Base-by-base conservation (phyloP, 2,888 invertebrate species). In the Polietes domitor region DNA sequence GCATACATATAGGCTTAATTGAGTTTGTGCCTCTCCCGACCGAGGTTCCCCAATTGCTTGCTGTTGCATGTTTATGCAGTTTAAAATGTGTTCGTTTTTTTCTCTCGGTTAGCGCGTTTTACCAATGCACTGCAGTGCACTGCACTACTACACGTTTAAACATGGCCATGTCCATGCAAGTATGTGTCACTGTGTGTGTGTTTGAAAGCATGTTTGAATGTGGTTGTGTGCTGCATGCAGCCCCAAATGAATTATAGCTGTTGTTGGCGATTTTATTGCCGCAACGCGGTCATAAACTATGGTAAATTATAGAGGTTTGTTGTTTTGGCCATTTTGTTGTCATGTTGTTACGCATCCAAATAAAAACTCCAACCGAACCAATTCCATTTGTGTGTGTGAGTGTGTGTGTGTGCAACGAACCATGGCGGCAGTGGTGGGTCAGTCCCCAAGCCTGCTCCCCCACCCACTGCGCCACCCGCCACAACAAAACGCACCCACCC, bases 231-330 rank as follows among this genome's bases (percentile, higher is more conserved):
- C 47, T 77, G 81, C 81, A 80, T 41, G 68, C 81, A 84, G 81
- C 72, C 78, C 89, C 90, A 90, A 91, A 90, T 90, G 90, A 90
- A 89, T 91, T 90, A 90, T 91, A 87, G 89, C 88, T 89, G 89
- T 90, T 90, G 90, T 90, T 90, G 90, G 89, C 89, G 89, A 90
- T 90, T 90, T 90, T 90, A 90, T 90, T 90, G 90, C 91, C 91
- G 89, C 90, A 90, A 89, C 89, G 90, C 90, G 90, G 91, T 89
- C 90, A 90, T 90, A 90, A 90, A 90, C 89, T 90, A 91, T 91
- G 91, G 90, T 91, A 90, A 90, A 90, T 90, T 90, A 90, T 91
- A 90, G 90, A 90, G 90, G 90, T 91, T 90, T 90, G 90, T 90
- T 89, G 90, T 89, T 90, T 90, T 91, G 90, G 89, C 90, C 90